Percentiles rank a stretch among this genome's conserved stretches.
These are phyloP conservation scores for Tiaroga cobitis DNA, from an alignment of 2,797 vertebrate genomes.

Conservation along the genomic window DNA sequence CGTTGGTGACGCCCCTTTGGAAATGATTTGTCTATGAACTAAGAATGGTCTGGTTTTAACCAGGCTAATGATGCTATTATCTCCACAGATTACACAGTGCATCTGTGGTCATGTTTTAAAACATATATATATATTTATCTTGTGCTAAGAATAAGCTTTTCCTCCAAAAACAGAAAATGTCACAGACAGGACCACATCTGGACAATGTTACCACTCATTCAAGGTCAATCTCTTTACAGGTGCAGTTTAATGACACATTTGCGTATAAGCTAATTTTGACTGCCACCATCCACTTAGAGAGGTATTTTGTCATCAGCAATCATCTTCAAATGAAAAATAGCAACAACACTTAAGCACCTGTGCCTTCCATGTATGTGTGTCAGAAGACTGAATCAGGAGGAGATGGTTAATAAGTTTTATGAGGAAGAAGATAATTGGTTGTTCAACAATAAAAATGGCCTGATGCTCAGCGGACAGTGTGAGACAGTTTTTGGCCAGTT, in stretches of 20 bases:
- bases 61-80: slow-evolving; percentile 18
- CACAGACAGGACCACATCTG: slow-evolving; percentile 18
- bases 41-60: no score
- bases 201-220: not conserved
- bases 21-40: no score
- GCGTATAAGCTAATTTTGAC: not conserved
- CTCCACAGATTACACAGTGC: not conserved
- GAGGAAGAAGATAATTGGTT: slow-evolving; percentile 1
- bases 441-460: not conserved
- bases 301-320: slow-evolving; percentile 18
- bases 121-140: no score
- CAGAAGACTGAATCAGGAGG: not conserved
- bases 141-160: not conserved
- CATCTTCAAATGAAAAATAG: slow-evolving; percentile 16
- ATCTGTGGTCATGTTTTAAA: slow-evolving; percentile 26
- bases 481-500: not conserved
- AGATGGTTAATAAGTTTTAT: not conserved
- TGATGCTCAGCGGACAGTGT: not conserved
- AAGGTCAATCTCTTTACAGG: slow-evolving; percentile 13
- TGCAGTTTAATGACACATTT: not conserved
- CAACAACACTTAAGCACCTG: slow-evolving; percentile 6
- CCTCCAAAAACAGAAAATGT: not conserved
- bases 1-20: no score
- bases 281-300: not conserved
- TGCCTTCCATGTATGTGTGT: not conserved